Evolutionary conservation across 2,797 vertebrate species (phyloP), one percentile per base, ranked within the genome.

Genomic region (Megaceryle alcyon): DNA sequence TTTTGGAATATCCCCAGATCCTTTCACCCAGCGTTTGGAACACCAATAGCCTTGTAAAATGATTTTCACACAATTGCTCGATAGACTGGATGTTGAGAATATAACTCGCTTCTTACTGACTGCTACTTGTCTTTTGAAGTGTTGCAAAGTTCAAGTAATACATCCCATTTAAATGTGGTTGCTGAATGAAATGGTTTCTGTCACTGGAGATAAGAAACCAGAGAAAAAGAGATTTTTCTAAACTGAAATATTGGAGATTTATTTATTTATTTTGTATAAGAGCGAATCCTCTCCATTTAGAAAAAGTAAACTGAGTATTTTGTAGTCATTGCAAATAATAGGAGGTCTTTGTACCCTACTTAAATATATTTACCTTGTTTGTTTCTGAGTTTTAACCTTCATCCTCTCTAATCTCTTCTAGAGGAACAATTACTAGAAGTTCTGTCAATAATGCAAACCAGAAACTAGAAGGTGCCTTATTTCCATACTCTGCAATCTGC

Each of bases 1-100:
- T 90, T 97, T 95, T 95, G 93, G 92, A 95, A 68, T 96, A 95
- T 94, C 72, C 84, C 29, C 29, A 65, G 69, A 81, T 88, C 51
- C 76, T 92, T 92, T 92, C 73, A 82, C 54, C 43, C 51, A 33
- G 59, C 53, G 56, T 96, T 95, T 95, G 95, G 94, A 96, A 92
- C 82, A 76, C 69, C 94, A 95, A 21, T 80, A 96, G 92, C 66
- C 89, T 76, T 51, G 31, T 95, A 79, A 94, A 97, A 96, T 92
- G 87, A 90, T 97, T 96, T 97, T 88, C 86, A 82, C 48, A 82
- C 63, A 94, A 57, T 75, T 94, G 64, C 49, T 39, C 44, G 28
- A 69, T 89, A 92, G 78, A 83, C 79, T 86, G 56, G 88, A 70
- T 88, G 83, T 78, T 85, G 68, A 90, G 81, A 94, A 23, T 80